Evolutionary conservation across 2,797 vertebrate genomes (phyloP), one percentile per base, ranked within the genome.

Genomic region (Diplodus sargus): DNA sequence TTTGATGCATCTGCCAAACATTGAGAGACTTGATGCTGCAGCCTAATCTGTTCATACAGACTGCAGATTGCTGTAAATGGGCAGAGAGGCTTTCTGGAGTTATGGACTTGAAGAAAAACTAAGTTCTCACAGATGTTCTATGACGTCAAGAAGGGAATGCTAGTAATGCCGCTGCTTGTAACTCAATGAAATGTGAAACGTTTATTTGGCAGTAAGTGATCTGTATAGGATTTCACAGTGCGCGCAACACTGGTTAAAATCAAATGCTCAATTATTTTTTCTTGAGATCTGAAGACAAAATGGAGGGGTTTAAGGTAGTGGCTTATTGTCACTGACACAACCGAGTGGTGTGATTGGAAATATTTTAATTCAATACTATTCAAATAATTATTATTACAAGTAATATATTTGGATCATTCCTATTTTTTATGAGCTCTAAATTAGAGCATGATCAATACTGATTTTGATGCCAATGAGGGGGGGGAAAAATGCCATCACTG

Each of bases 1-100:
- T 90, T 91, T 90, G 88, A 93, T 81, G 86, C 86, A 57, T 59
- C 70, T 62, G 90, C 89, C 92, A 93, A 83, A 87, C 73, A 81
- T 25, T 30, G 73, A 87, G 85, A 42, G 83, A 77, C 78, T 87
- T 10, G 69, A 83, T 71, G 88, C 82, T 68, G 76, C 49, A 49
- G 82, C 69, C 66, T 84, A 61, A 89, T 88, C 87, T 14, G 43
- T 51, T 86, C 84, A 72, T 77, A 52, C 79, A 70, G 76, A 87
- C 87, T 70, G 75, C 73, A 83, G 76, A 88, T 70, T 42, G 20
- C 23, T 74, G 67, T 34, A 65, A 84, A 87, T 83, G 79, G 78
- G 58, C 76, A 85, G 47, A 53, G 20, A 7, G 76, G 57, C 77
- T 85, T 83, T 39, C 49, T 54, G 43, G 79, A 82, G 74, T 45